Percentiles rank a stretch among this genome's conserved stretches.
phyloP scores from a whole-genome alignment of 2,888 invertebrate species.

The Phengaris alcon region DNA sequence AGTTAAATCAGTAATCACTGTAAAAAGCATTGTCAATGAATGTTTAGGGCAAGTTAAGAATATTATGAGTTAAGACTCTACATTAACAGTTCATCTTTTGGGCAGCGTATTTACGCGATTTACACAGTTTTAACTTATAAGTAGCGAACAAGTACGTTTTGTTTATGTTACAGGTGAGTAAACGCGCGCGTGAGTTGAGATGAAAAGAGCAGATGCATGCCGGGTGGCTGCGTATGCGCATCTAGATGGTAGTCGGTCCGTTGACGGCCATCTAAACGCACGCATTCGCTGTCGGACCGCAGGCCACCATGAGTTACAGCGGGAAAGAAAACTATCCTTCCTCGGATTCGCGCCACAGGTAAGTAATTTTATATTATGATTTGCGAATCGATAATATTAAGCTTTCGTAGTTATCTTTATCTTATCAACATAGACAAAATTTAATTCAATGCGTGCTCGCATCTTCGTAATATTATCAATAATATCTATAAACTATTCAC shows the following conservation, averaged over 20 bases:
- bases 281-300: slow-evolving; percentile 38
- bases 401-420: neutral
- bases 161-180: slow-evolving; percentile 31
- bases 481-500: slow-evolving; percentile 8
- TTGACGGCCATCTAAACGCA: slow-evolving; percentile 42
- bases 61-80: neutral
- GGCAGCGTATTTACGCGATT: neutral
- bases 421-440: neutral
- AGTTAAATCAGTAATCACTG: no score
- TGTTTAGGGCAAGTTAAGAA: no score
- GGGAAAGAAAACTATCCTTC: slow-evolving; percentile 85
- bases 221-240: slow-evolving; percentile 34
- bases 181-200: slow-evolving; percentile 19
- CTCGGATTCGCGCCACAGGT: slow-evolving; percentile 83
- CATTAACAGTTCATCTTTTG: neutral
- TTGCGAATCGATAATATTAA: neutral
- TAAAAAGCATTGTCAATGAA: no score
- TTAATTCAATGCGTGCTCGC: neutral
- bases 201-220: slow-evolving; percentile 28
- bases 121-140: neutral
- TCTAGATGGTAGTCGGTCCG: slow-evolving; percentile 39
- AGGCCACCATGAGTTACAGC: slow-evolving; percentile 59
- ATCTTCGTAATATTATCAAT: neutral
- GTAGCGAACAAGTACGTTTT: neutral
- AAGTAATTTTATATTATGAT: slow-evolving; percentile 46